Evolutionary conservation across 2,888 invertebrate genomes (phyloP).

Genomic region (Noctua janthe): DNA sequence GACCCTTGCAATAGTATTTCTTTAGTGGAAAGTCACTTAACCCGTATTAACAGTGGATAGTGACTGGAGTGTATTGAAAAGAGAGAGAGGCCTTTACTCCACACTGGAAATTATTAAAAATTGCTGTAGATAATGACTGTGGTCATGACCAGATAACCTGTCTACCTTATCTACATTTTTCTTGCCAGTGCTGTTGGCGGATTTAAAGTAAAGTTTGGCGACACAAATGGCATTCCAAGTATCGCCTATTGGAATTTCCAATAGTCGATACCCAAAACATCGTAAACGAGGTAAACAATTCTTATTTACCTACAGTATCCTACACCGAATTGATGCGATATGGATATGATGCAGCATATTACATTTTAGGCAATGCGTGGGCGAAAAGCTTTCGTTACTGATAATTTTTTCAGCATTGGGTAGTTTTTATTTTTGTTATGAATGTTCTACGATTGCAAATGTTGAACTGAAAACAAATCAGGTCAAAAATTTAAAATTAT

Average conservation of each 20-base stretch:
- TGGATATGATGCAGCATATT: background rate
- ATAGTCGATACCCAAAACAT: conserved; percentile 4
- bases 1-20: too few relatives aligned
- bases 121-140: background rate
- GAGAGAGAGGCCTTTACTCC: too few relatives aligned
- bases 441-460: background rate
- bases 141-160: too few relatives aligned
- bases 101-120: background rate
- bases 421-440: background rate
- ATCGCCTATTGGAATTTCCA: too few relatives aligned
- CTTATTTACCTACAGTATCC: conserved; percentile 18
- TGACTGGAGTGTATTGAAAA: background rate
- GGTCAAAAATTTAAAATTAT: background rate
- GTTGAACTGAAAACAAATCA: background rate
- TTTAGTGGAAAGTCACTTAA: too few relatives aligned
- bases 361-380: background rate
- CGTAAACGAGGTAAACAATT: conserved; percentile 30
- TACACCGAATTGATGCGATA: background rate
- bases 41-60: too few relatives aligned
- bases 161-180: background rate
- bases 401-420: background rate
- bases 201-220: background rate
- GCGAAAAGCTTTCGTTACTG: background rate
- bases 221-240: conserved; percentile 18
- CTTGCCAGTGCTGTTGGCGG: background rate